phyloP scores from a whole-genome alignment of 2,888 invertebrate species.

The Agriopis marginaria region DNA sequence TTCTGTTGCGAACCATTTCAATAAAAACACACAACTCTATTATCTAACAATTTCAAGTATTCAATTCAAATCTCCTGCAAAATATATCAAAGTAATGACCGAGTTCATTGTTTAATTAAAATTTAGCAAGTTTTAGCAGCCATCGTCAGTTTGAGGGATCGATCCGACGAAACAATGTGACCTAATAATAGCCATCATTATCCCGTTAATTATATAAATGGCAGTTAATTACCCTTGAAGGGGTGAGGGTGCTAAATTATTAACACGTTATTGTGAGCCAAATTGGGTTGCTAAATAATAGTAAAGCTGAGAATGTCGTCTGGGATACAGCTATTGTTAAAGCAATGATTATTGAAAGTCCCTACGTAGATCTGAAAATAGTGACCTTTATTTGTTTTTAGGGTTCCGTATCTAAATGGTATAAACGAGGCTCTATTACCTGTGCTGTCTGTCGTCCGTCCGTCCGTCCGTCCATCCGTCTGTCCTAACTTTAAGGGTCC shows the following conservation, averaged over 20 bases:
- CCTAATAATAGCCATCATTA: conserved; percentile 48
- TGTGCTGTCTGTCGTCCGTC: no score
- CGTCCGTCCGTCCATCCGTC: no score
- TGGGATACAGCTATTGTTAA: not conserved
- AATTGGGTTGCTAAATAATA: not conserved
- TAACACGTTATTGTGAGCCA: conserved; percentile 13
- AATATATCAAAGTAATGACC: conserved; percentile 3
- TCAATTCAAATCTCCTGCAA: not conserved
- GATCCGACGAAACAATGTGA: conserved; percentile 42
- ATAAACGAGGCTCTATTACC: no score
- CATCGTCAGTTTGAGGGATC: conserved; percentile 50
- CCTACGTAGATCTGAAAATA: no score
- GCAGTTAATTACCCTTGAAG: conserved; percentile 45
- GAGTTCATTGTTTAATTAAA: conserved; percentile 38
- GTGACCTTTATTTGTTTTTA: no score
- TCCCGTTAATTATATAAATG: conserved; percentile 48
- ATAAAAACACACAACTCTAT: no score
- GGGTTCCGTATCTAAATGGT: no score
- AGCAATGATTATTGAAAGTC: no score
- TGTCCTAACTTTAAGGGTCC: no score
- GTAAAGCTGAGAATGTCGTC: not conserved
- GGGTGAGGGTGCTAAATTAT: conserved; percentile 35
- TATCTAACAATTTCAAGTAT: not conserved
- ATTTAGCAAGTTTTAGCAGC: conserved; percentile 46
- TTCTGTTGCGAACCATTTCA: no score